Evolutionary conservation across 1,140 invertebrate genomes (phyloP), one percentile per base, ranked within the genome.

Genomic region (Drosophila murphyi): DNA sequence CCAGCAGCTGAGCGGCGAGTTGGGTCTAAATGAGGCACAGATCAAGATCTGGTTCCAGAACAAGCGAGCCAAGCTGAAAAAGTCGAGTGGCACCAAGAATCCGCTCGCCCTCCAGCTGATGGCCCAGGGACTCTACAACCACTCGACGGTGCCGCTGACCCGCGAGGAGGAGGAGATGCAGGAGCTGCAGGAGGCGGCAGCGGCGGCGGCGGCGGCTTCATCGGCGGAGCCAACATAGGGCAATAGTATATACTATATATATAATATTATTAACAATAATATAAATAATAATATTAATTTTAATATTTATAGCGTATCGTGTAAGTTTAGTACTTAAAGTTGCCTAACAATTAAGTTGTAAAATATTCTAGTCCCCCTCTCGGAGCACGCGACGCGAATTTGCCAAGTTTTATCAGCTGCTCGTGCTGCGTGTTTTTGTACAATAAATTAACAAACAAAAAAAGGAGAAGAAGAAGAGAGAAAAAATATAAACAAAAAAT

Each of bases 31-130:
- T 93, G 98, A 99, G 92, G 97, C 97, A 1, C 98, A 99, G 92
- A 98, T 99, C 87, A 99, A 99, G 93, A 99, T 99, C 78, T 97
- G 96, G 96, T 98, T 98, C 92, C 97, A 99, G 93, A 99, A 99
- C 93, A 98, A 98, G 93, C 93, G 98, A 60, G 98, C 98, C 62
- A 99, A 99, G 93, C 96, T 98, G 88, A 99, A 99, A 94, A 98
- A 98, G 91, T 94, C 96, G 2, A 95, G 94, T 48, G 97, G 97
- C 0, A 94, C 96, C 56, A 96, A 96, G 82, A 97, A 97, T 93
- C 95, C 96, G 0, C 93, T 98, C 71, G 97, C 97, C 0, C 91
- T 98, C 50, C 97, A 98, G 91, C 93, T 98, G 48, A 98, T 98
- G 96, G 97, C 97, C 3, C 97, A 98, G 92, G 97, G 97, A 0